Percentiles rank a stretch among this genome's conserved stretches.
Conservation (phyloP, 1,140 invertebrate genomes). For the Penaeus japonicus region DNA sequence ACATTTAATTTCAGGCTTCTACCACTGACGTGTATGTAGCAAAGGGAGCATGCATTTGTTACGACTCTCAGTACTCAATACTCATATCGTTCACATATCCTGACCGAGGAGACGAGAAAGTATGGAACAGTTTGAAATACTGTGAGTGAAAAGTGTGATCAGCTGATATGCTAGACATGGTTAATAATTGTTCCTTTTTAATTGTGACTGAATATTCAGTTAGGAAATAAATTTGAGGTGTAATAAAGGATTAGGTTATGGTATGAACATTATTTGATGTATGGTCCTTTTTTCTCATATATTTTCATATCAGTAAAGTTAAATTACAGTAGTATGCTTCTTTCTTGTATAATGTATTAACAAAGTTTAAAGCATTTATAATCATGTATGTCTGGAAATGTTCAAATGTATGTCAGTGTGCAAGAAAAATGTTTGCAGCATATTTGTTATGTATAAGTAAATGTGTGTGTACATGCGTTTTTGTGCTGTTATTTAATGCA, state of each 20-base stretch:
- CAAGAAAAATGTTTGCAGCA: too few relatives aligned
- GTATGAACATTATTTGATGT: neutral
- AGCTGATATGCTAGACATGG: too few relatives aligned
- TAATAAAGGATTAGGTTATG: too few relatives aligned
- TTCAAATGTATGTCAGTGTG: too few relatives aligned
- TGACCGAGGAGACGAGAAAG: neutral
- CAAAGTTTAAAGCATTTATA: neutral
- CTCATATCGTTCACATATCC: conserved; percentile 2
- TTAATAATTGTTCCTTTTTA: too few relatives aligned
- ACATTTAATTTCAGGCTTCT: neutral
- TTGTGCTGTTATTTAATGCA: too few relatives aligned
- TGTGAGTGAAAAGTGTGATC: neutral
- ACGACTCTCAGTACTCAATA: neutral
- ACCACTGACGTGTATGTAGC: neutral
- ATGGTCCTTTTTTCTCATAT: neutral
- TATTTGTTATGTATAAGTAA: too few relatives aligned
- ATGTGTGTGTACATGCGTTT: too few relatives aligned
- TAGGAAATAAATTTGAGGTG: too few relatives aligned
- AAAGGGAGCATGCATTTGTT: neutral
- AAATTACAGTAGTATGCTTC: neutral
- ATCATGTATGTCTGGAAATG: too few relatives aligned
- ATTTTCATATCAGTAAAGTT: neutral
- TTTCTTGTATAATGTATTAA: neutral
- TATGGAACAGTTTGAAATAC: neutral
- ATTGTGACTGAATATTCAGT: too few relatives aligned